These are phyloP conservation scores for Rhagologus leucostigma DNA, from an alignment of 2,113 vertebrate species.

Conservation along the genomic window DNA sequence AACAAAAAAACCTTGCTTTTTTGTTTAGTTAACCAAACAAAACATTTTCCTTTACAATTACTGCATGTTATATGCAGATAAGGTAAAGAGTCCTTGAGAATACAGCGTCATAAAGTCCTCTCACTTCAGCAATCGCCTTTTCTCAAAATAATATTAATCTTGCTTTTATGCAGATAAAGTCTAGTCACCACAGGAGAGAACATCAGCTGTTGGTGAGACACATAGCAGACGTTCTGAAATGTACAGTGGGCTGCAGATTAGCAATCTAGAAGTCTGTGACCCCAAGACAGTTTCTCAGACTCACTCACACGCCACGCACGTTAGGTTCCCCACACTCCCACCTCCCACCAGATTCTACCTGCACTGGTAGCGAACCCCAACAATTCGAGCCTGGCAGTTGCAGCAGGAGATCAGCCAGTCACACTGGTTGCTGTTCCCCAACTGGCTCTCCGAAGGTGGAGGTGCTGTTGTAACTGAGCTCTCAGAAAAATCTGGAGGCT, in stretches of 20 bases:
- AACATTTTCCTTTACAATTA: background rate
- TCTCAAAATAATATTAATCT: background rate
- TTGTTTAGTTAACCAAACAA: background rate
- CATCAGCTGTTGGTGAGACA: background rate
- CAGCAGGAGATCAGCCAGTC: slow-evolving; percentile 86
- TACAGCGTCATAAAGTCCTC: accelerated
- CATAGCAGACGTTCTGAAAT: accelerated
- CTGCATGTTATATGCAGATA: background rate
- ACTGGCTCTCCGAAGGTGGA: slow-evolving; percentile 16
- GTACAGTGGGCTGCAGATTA: background rate
- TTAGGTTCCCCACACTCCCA: background rate
- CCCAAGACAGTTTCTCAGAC: accelerated
- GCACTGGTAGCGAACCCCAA: slow-evolving; percentile 94
- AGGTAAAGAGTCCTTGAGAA: background rate
- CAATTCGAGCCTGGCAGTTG: slow-evolving; percentile 84
- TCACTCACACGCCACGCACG: accelerated
- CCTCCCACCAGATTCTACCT: slow-evolving; percentile 70
- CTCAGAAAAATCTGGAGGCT: slow-evolving; percentile 56
- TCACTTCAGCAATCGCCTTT: background rate
- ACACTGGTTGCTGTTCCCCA: slow-evolving; percentile 56
- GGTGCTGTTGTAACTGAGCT: background rate
- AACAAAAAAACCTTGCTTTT: background rate
- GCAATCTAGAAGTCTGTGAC: accelerated
- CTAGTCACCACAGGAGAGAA: background rate
- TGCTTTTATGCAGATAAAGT: background rate